Conservation (phyloP, 2,888 invertebrate genomes). For the Cylindroiulus punctatus region DNA sequence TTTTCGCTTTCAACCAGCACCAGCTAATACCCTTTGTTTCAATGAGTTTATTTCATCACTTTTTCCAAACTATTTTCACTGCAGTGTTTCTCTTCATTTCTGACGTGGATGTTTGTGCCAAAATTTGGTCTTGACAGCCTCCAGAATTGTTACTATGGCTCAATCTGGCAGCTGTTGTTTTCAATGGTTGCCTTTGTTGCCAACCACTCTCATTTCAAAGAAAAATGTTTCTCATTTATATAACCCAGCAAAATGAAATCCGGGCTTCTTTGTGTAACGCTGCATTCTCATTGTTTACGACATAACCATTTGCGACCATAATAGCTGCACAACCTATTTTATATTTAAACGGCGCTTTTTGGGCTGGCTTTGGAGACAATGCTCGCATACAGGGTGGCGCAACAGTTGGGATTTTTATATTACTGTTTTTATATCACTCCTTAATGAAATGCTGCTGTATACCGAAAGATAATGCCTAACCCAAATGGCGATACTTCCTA, state of each 20-base stretch:
- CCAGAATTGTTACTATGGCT: conserved; percentile 35
- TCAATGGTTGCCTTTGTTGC: conserved; percentile 2
- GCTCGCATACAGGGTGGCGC: too few species aligned
- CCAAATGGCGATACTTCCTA: too few species aligned
- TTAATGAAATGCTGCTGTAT: too few species aligned
- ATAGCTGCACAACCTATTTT: too few species aligned
- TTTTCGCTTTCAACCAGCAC: neutral
- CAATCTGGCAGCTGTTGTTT: conserved; percentile 39
- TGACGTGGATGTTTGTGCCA: neutral
- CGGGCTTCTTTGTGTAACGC: neutral
- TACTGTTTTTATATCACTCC: too few species aligned
- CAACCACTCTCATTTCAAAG: conserved; percentile 7
- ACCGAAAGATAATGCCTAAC: too few species aligned
- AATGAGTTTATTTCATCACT: conserved; percentile 23
- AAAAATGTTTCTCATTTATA: conserved; percentile 37
- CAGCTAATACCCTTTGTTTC: conserved; percentile 28
- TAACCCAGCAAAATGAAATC: neutral
- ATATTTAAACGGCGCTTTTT: too few species aligned
- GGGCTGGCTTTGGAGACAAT: too few species aligned
- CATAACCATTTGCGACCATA: neutral
- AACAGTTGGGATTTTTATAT: too few species aligned
- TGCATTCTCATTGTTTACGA: neutral
- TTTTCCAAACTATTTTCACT: neutral
- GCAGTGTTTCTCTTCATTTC: neutral
- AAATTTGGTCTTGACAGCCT: conserved; percentile 12